These are phyloP conservation scores for Micoletzkya japonica DNA, from an alignment of 2,888 invertebrate genomes.

Conservation along the genomic window DNA sequence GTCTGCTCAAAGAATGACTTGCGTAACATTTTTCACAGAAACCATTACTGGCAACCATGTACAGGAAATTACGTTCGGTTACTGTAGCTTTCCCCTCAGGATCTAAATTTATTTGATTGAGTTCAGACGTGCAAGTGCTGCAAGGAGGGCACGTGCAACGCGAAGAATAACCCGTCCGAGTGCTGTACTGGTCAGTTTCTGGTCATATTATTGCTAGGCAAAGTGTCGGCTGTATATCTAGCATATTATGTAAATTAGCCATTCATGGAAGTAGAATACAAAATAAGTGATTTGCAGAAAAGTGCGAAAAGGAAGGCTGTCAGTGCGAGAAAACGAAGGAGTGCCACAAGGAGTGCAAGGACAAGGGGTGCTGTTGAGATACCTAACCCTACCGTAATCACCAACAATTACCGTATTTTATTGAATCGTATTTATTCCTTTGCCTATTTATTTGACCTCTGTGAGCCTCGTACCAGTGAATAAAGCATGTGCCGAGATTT, in stretches of 20 bases:
- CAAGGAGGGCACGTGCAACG: conserved; percentile 5
- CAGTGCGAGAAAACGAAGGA: neutral
- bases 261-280: neutral
- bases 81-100: neutral
- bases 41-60: no score
- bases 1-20: no score
- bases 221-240: neutral
- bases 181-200: conserved; percentile 7
- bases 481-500: no score
- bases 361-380: no score
- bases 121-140: conserved; percentile 26
- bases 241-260: neutral
- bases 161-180: neutral
- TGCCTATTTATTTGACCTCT: no score
- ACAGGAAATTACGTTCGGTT: neutral
- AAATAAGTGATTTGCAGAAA: neutral
- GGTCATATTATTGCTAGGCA: no score
- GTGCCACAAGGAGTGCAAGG: neutral
- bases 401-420: no score
- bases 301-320: conserved; percentile 16
- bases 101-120: neutral
- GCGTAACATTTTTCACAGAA: no score
- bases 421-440: no score
- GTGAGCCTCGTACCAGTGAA: no score
- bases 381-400: no score